Evolutionary conservation across 2,113 vertebrate species (phyloP).

Genomic region (Menura novaehollandiae): DNA sequence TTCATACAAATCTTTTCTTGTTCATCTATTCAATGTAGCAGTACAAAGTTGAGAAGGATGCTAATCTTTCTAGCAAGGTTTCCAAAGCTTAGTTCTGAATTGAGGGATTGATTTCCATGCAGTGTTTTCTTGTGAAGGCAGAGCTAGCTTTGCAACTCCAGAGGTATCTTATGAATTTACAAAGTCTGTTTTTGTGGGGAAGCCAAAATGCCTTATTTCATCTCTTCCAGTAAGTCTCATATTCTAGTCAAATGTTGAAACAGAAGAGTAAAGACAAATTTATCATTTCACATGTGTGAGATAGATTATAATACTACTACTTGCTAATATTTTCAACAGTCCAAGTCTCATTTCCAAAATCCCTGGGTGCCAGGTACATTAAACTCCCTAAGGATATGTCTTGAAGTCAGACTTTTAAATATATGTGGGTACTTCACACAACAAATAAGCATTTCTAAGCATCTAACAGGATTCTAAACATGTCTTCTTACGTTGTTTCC

Average conservation of each 20-base stretch:
- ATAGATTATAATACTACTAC: neutral
- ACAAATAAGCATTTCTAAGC: neutral
- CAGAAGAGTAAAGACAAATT: neutral
- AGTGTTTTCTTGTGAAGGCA: neutral
- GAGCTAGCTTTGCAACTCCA: neutral
- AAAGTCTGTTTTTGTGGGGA: neutral
- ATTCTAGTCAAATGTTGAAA: neutral
- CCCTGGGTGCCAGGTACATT: neutral
- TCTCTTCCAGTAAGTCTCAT: neutral
- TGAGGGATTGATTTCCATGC: neutral
- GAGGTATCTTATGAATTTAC: neutral
- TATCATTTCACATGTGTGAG: neutral
- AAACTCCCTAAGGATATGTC: neutral
- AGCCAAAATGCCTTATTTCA: neutral
- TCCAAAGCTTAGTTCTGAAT: neutral
- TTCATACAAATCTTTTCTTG: neutral
- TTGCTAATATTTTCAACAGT: neutral
- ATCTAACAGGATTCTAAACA: neutral
- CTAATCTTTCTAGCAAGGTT: neutral
- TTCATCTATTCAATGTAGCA: neutral
- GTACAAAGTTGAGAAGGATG: neutral
- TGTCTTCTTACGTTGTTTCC: neutral
- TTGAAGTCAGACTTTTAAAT: neutral
- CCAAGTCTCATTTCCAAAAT: neutral
- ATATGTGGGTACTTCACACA: neutral